These are phyloP conservation scores for Malaclemys terrapin DNA, from an alignment of 2,113 vertebrate genomes.

Conservation along the genomic window DNA sequence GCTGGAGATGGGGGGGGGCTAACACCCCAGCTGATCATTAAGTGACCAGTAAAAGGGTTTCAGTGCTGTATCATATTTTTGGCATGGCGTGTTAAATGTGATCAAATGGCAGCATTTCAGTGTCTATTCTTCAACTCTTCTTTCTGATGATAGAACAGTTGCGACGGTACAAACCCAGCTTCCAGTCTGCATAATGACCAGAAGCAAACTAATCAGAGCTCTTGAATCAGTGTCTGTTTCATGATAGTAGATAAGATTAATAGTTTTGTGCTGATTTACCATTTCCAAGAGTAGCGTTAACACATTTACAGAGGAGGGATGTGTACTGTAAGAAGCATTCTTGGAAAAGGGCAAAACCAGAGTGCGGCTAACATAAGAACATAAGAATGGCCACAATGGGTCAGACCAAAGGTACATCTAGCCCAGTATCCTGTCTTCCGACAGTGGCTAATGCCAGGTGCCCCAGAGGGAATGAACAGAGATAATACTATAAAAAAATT, in stretches of 20 bases:
- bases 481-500: slow-evolving; percentile 67
- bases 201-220: slow-evolving; percentile 65
- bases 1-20: slow-evolving; percentile 12
- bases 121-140: slow-evolving; percentile 34
- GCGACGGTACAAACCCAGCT: slow-evolving; percentile 21
- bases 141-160: slow-evolving; percentile 46
- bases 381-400: neutral
- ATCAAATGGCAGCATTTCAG: neutral
- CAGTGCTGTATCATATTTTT: neutral
- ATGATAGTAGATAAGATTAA: slow-evolving; percentile 65
- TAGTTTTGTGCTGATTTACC: slow-evolving; percentile 69
- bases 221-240: slow-evolving; percentile 58
- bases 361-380: slow-evolving; percentile 60
- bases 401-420: no score
- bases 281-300: slow-evolving; percentile 65
- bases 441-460: no score
- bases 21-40: accelerated
- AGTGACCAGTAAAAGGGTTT: neutral
- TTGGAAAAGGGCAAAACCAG: slow-evolving; percentile 65
- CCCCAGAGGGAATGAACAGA: no score
- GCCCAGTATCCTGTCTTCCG: no score
- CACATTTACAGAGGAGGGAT: slow-evolving; percentile 45
- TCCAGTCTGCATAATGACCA: slow-evolving; percentile 41
- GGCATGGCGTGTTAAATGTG: neutral
- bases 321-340: slow-evolving; percentile 17